Percentiles rank a stretch among this genome's conserved stretches.
These are phyloP conservation scores for Drosophila bifasciata DNA, from an alignment of 1,140 invertebrate genomes.

Conservation along the genomic window DNA sequence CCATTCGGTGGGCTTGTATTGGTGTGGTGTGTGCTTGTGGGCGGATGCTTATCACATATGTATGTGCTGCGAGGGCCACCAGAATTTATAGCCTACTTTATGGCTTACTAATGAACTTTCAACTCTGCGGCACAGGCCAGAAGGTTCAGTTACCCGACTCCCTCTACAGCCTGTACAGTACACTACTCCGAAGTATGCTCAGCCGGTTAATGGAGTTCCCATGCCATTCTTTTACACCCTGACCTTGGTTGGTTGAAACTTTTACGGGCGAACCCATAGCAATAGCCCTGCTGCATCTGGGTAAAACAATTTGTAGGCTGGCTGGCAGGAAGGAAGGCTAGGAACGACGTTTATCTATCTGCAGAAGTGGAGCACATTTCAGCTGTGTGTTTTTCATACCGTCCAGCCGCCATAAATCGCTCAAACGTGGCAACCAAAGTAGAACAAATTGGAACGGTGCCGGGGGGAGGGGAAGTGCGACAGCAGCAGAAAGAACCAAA, in stretches of 20 bases:
- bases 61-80: conserved; percentile 33
- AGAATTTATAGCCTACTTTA: conserved; percentile 80
- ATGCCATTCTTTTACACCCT: not conserved
- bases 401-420: conserved; percentile 71
- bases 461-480: not conserved
- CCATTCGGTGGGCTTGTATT: conserved; percentile 47
- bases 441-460: conserved; percentile 70
- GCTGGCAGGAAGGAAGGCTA: conserved; percentile 6
- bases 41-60: conserved; percentile 43
- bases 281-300: not conserved
- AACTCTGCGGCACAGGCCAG: conserved; percentile 48
- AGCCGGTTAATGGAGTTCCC: conserved; percentile 36
- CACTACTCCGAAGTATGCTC: not conserved
- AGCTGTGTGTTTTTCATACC: conserved; percentile 15
- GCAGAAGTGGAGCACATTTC: conserved; percentile 35
- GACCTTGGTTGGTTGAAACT: conserved; percentile 40
- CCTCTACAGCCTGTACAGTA: not conserved
- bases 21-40: conserved; percentile 22
- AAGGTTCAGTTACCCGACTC: not conserved
- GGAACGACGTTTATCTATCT: conserved; percentile 61
- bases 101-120: conserved; percentile 82
- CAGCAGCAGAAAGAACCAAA: conserved; percentile 10
- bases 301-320: conserved; percentile 61
- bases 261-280: conserved; percentile 27
- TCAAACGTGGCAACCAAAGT: conserved; percentile 75